phyloP scores from a whole-genome alignment of 2,113 vertebrate species.

The Prolemur simus region DNA sequence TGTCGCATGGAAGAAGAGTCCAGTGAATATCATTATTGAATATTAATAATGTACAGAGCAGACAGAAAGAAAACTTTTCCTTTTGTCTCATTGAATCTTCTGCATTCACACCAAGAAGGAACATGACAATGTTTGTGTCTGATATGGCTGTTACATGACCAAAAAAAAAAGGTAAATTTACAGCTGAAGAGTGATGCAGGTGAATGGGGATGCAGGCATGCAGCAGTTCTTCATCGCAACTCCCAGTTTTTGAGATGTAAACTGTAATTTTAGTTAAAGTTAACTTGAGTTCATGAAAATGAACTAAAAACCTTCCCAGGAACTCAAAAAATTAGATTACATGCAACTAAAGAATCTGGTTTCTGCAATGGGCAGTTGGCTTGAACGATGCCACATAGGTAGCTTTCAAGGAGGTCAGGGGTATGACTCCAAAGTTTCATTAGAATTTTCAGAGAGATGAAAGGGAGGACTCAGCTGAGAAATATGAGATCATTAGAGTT shows the following conservation, averaged over 20 bases:
- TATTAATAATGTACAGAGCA: constrained; percentile 2
- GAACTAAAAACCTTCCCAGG: not conserved
- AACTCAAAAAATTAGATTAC: not conserved
- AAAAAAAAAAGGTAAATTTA: not conserved
- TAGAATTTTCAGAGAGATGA: not conserved
- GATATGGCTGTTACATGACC: not conserved
- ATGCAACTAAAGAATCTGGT: not conserved
- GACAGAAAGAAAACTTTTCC: not conserved
- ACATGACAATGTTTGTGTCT: not conserved
- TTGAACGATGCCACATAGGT: not conserved
- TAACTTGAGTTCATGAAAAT: not conserved
- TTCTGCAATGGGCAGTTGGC: not conserved
- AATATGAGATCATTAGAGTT: not conserved
- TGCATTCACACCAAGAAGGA: not conserved
- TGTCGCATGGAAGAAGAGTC: not conserved
- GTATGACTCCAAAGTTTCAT: not conserved
- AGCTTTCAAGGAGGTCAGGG: not conserved
- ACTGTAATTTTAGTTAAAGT: not conserved
- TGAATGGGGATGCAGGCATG: too few species aligned
- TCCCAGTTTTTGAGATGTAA: not conserved
- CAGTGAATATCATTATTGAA: constrained; percentile 11
- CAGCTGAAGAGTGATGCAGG: not conserved
- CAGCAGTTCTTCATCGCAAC: not conserved
- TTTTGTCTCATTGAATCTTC: not conserved
- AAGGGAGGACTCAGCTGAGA: not conserved